phyloP scores from a whole-genome alignment of 2,113 vertebrate genomes.

The Gyps fulvus region DNA sequence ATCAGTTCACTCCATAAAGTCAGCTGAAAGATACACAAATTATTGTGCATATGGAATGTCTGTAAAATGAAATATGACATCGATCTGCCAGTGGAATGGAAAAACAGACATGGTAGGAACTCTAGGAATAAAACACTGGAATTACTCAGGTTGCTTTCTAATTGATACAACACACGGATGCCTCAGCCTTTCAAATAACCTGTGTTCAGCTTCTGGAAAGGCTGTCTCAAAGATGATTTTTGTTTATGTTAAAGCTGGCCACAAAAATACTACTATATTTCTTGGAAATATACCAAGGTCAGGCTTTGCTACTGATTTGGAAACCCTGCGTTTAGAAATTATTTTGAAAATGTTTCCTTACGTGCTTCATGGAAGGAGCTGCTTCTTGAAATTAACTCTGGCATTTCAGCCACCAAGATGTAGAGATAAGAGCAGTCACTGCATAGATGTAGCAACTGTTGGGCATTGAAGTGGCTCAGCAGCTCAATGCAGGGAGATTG shows the following conservation, averaged over 20 bases:
- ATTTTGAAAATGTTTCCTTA: background rate
- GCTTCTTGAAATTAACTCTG: background rate
- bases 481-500: background rate
- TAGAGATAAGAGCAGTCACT: background rate
- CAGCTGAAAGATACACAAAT: conserved; percentile 17
- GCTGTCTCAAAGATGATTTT: background rate
- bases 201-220: background rate
- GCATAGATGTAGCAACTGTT: background rate
- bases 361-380: background rate
- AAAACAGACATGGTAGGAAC: background rate
- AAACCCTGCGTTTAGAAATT: background rate
- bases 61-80: conserved; percentile 24
- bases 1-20: background rate
- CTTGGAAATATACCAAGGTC: background rate
- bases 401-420: background rate
- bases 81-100: background rate
- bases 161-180: background rate
- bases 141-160: background rate
- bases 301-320: background rate
- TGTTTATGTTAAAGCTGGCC: background rate
- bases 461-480: background rate
- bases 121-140: background rate
- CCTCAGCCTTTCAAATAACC: background rate
- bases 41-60: background rate
- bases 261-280: background rate